Evolutionary conservation across 92 coral and sea anemone species (phyloP).

Genomic region (Porites rus): DNA sequence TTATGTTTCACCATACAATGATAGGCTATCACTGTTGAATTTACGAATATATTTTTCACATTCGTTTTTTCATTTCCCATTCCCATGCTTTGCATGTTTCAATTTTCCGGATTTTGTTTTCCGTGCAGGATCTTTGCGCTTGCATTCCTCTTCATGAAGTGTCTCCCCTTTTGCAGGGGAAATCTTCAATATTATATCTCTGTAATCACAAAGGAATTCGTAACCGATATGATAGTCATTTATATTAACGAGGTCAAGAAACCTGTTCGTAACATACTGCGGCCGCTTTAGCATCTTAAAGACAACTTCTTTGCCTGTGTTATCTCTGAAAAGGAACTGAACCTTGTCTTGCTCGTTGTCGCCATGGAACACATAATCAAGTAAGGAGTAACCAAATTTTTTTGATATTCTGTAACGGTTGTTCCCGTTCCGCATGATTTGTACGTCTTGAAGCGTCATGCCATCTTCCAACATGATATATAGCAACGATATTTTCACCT

Average conservation of each 20-base stretch:
- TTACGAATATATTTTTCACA: no score
- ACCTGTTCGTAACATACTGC: background rate
- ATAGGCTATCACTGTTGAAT: no score
- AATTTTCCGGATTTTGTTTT: constrained; percentile 5
- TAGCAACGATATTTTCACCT: constrained; percentile 15
- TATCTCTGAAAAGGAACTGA: constrained; percentile 14
- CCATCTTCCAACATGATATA: constrained; percentile 3
- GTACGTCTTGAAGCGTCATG: background rate
- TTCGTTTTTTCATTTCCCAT: background rate
- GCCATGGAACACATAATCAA: no score
- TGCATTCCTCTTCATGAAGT: constrained; percentile 5
- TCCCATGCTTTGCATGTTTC: constrained; percentile 1
- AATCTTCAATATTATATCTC: constrained; percentile 4
- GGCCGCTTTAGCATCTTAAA: constrained; percentile 17
- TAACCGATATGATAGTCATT: background rate
- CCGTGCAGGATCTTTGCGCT: background rate
- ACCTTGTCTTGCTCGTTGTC: background rate
- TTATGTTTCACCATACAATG: no score
- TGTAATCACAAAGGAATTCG: constrained; percentile 9
- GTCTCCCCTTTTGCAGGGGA: constrained; percentile 24
- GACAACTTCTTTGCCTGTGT: constrained; percentile 28
- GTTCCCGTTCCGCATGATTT: background rate
- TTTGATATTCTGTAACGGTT: background rate
- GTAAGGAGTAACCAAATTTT: background rate
- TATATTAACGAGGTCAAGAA: background rate